Conservation (phyloP, 2,888 invertebrate species). For the Callosobruchus maculatus region DNA sequence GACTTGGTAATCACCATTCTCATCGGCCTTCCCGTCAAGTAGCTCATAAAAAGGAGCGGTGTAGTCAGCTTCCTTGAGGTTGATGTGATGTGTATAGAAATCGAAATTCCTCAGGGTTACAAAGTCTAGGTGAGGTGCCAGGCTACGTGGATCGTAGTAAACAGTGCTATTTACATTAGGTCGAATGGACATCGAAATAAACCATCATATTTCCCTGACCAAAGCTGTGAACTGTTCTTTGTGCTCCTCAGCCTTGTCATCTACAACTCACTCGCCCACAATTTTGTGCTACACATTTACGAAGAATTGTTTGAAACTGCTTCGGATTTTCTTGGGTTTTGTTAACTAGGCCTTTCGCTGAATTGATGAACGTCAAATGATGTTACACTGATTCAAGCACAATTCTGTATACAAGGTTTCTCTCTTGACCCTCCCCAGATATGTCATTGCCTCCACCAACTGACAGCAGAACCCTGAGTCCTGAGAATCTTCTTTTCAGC, state of each 20-base stretch:
- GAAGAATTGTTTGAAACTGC: constrained; percentile 56
- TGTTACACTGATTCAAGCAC: constrained; percentile 70
- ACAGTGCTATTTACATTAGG: constrained; percentile 74
- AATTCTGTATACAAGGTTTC: constrained; percentile 63
- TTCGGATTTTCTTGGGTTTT: constrained; percentile 74
- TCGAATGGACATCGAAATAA: constrained; percentile 64
- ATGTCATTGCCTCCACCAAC: constrained; percentile 75
- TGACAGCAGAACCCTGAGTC: constrained; percentile 67
- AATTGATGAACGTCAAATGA: constrained; percentile 73
- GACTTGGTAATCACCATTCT: constrained; percentile 66
- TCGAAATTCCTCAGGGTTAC: constrained; percentile 78
- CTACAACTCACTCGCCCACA: constrained; percentile 63
- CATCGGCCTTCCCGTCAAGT: constrained; percentile 66
- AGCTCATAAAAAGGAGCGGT: constrained; percentile 69
- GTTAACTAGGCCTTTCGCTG: constrained; percentile 66
- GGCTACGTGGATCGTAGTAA: constrained; percentile 72
- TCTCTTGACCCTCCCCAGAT: constrained; percentile 49
- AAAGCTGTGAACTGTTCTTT: constrained; percentile 75
- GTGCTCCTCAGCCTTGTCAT: constrained; percentile 78
- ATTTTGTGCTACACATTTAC: constrained; percentile 74
- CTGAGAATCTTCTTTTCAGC: constrained; percentile 67
- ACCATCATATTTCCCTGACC: constrained; percentile 68
- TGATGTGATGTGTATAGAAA: constrained; percentile 70
- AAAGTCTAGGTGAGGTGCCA: constrained; percentile 73
- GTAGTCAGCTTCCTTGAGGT: constrained; percentile 76